Conservation (phyloP, 2,888 invertebrate genomes). For the Hydrotaea cyrtoneurina region DNA sequence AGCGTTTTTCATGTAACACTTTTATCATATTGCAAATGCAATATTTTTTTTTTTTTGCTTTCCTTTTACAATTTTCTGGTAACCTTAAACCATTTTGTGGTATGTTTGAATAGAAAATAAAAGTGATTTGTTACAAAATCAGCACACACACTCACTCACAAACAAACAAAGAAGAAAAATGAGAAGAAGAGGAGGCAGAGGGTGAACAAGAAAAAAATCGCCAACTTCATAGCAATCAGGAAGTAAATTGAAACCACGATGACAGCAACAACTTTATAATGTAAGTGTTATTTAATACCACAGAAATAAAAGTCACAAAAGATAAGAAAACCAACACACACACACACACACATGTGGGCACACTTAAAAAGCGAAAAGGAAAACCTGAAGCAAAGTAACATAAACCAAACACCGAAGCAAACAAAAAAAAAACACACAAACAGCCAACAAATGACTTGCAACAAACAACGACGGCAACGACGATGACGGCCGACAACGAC, state of each 20-base stretch:
- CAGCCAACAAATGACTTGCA: constrained; percentile 51
- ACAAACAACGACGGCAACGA: constrained; percentile 13
- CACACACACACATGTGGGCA: neutral
- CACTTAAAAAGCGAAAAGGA: constrained; percentile 28
- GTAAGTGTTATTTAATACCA: constrained; percentile 63
- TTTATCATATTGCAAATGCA: neutral
- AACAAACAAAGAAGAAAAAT: constrained; percentile 10
- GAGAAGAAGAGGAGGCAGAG: no score
- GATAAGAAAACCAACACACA: constrained; percentile 47
- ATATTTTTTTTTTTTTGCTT: neutral
- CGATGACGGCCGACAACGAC: constrained; percentile 46
- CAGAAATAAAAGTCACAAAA: constrained; percentile 47
- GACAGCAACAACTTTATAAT: constrained; percentile 54
- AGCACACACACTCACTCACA: no score
- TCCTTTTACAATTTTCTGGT: no score
- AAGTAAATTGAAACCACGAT: constrained; percentile 54
- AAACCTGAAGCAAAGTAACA: constrained; percentile 54
- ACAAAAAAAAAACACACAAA: constrained; percentile 2
- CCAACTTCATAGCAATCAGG: constrained; percentile 57
- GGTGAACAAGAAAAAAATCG: constrained; percentile 13
- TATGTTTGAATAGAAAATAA: constrained; percentile 45
- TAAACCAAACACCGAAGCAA: constrained; percentile 7
- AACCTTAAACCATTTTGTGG: constrained; percentile 20
- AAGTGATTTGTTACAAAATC: constrained; percentile 62
- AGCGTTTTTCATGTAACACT: constrained; percentile 39